A percentile compares a stretch with the other conserved stretches of the same genome.
These are phyloP conservation scores for Nicator chloris DNA, from an alignment of 2,113 vertebrate species.

Conservation along the genomic window DNA sequence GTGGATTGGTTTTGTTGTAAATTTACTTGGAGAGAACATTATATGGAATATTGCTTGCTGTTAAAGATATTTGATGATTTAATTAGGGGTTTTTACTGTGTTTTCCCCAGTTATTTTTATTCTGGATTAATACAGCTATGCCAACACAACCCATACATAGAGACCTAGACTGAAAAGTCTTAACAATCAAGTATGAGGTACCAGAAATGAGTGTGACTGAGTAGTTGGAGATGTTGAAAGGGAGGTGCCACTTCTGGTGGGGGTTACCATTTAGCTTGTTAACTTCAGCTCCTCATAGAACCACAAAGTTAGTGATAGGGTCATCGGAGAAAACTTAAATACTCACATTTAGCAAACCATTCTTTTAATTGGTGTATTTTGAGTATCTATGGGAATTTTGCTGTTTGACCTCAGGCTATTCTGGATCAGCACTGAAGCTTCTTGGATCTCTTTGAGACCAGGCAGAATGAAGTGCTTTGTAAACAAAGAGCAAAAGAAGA, in stretches of 20 bases:
- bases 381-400: neutral
- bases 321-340: neutral
- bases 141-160: neutral
- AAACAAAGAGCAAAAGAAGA: neutral
- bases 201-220: neutral
- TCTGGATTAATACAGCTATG: neutral
- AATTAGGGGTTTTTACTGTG: accelerated
- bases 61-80: neutral
- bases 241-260: neutral
- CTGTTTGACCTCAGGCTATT: neutral
- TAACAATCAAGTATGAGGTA: neutral
- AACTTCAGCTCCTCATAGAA: neutral
- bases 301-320: neutral
- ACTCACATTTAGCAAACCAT: neutral
- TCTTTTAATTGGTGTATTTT: neutral
- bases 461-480: neutral
- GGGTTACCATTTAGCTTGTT: neutral
- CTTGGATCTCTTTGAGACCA: neutral
- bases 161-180: neutral
- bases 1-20: neutral
- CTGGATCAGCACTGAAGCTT: too few species aligned
- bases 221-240: neutral
- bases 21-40: neutral
- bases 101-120: neutral
- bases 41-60: neutral